Evolutionary conservation across 2,888 invertebrate species (phyloP).

Genomic region (Myopa tessellatipennis): DNA sequence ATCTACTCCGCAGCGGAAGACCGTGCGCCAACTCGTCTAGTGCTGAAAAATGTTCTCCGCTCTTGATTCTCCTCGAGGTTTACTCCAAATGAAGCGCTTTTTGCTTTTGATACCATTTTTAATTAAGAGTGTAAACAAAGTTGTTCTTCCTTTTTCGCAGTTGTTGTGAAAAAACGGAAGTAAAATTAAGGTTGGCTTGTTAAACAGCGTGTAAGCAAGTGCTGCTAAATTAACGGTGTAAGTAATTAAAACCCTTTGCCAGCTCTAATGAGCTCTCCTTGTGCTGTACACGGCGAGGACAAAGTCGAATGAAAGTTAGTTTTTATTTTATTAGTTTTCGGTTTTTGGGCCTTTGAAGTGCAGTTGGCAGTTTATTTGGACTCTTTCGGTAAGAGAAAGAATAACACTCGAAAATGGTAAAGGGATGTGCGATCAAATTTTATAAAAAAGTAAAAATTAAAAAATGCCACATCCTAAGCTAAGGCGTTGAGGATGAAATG

Average conservation of each 20-base stretch:
- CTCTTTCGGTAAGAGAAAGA: not conserved
- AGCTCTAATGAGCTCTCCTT: conserved; percentile 62
- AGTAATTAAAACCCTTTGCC: conserved; percentile 67
- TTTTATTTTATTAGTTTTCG: conserved; percentile 29
- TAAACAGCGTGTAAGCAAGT: conserved; percentile 68
- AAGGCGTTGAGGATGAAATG: too few species aligned
- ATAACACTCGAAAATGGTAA: too few species aligned
- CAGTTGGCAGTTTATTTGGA: conserved; percentile 21
- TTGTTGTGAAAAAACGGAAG: conserved; percentile 15
- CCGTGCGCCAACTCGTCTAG: conserved; percentile 2
- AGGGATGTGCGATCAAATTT: not conserved
- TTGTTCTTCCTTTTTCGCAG: conserved; percentile 48
- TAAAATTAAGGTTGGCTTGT: conserved; percentile 58
- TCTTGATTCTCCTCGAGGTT: conserved; percentile 42
- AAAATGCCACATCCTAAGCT: too few species aligned
- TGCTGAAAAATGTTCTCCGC: conserved; percentile 37
- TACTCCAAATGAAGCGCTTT: conserved; percentile 44
- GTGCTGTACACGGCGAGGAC: conserved; percentile 14
- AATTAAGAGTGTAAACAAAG: conserved; percentile 53
- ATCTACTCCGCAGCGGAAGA: not conserved
- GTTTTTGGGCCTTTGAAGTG: conserved; percentile 33
- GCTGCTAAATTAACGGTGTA: conserved; percentile 68
- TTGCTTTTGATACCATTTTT: conserved; percentile 43
- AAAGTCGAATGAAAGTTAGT: conserved; percentile 27
- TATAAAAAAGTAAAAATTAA: not conserved